Evolutionary conservation across 2,797 vertebrate species (phyloP).

Genomic region (Betta splendens): DNA sequence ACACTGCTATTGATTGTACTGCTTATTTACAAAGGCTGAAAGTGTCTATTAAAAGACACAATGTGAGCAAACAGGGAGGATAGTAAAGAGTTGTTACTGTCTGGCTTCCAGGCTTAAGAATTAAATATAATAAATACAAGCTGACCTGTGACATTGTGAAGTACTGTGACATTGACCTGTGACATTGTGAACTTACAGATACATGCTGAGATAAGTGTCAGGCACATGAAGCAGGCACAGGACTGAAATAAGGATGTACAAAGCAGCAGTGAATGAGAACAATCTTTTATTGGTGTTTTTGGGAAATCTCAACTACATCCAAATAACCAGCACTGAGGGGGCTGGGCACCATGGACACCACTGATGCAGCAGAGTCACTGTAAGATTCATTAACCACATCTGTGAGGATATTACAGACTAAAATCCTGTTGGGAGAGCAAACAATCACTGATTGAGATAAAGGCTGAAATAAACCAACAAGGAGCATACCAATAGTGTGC

Average conservation of each 20-base stretch:
- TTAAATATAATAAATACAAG: conserved; percentile 6
- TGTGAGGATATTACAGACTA: conserved; percentile 72
- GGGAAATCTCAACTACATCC: conserved; percentile 77
- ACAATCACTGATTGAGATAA: conserved; percentile 71
- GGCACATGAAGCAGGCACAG: neutral
- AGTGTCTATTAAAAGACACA: conserved; percentile 39
- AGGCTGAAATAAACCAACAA: conserved; percentile 62
- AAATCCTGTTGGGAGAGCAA: conserved; percentile 74
- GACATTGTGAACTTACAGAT: too few relatives aligned
- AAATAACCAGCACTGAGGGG: conserved; percentile 64
- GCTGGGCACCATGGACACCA: conserved; percentile 76
- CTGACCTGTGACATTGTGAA: too few relatives aligned
- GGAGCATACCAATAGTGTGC: conserved; percentile 63
- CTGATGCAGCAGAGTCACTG: conserved; percentile 80
- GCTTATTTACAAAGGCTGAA: too few relatives aligned
- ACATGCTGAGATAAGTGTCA: conserved; percentile 16
- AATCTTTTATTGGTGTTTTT: conserved; percentile 78
- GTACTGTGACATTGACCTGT: too few relatives aligned
- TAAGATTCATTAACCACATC: conserved; percentile 74
- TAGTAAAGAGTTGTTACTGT: too few relatives aligned
- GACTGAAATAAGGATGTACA: conserved; percentile 15
- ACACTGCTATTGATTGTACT: too few relatives aligned
- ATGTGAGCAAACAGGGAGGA: conserved; percentile 38
- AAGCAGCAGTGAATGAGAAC: conserved; percentile 66
- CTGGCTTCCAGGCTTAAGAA: conserved; percentile 19